Conservation (phyloP, 64 coral and sea anemone species). For the Actinia equina region DNA sequence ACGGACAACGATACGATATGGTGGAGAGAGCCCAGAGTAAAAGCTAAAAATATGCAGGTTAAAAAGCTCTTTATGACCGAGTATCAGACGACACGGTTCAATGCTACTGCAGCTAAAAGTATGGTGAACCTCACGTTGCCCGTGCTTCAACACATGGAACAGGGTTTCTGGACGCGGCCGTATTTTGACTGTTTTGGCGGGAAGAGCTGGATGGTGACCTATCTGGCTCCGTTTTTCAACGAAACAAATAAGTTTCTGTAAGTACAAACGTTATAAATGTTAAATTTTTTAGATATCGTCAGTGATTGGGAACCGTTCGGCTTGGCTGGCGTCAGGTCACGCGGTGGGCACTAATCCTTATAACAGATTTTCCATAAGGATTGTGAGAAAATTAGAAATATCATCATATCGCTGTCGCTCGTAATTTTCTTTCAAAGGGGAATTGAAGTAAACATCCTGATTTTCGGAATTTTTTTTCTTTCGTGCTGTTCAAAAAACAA, state of each 20-base stretch:
- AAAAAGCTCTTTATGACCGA: slow-evolving; percentile 22
- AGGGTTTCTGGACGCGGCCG: slow-evolving; percentile 55
- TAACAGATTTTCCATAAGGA: neutral
- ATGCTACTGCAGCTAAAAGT: slow-evolving; percentile 1
- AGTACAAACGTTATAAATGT: slow-evolving; percentile 3
- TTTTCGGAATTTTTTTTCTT: neutral
- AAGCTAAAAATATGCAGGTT: neutral
- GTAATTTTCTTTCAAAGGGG: too few relatives aligned
- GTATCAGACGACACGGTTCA: slow-evolving; percentile 30
- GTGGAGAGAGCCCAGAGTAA: slow-evolving; percentile 40
- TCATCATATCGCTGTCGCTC: neutral
- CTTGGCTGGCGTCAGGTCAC: neutral
- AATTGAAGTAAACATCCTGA: too few relatives aligned
- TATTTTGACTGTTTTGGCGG: slow-evolving; percentile 71
- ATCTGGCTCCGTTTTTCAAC: slow-evolving; percentile 65
- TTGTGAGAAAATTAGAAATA: neutral
- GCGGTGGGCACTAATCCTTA: neutral
- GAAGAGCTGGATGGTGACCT: slow-evolving; percentile 63
- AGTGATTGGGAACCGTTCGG: neutral
- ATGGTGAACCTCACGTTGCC: slow-evolving; percentile 12
- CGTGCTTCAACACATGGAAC: neutral
- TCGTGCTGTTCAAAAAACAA: neutral
- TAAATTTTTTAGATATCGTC: neutral
- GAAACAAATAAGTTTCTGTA: slow-evolving; percentile 45
- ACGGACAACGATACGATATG: slow-evolving; percentile 45